Conservation (phyloP, 2,888 invertebrate genomes). For the Tiliacea citrago region DNA sequence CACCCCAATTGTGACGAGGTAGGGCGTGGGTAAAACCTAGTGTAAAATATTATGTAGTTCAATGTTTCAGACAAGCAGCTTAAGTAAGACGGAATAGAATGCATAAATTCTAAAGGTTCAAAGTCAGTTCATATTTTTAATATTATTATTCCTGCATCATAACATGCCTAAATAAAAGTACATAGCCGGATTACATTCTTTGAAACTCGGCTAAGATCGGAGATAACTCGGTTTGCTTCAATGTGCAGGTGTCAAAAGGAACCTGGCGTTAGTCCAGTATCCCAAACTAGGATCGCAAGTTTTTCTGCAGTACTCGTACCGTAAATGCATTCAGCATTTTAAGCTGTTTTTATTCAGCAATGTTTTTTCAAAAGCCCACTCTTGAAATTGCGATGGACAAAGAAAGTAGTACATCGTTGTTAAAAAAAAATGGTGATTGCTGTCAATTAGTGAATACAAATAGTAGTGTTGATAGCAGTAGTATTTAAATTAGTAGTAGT, state of each 20-base stretch:
- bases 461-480: too few relatives aligned
- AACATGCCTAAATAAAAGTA: background rate
- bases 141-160: background rate
- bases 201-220: constrained; percentile 27
- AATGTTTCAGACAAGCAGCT: constrained; percentile 4
- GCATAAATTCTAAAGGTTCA: background rate
- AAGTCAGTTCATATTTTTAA: background rate
- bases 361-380: background rate
- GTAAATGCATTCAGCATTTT: constrained; percentile 27
- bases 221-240: constrained; percentile 52
- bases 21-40: background rate
- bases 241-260: constrained; percentile 58
- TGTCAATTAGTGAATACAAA: too few relatives aligned
- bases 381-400: background rate
- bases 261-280: constrained; percentile 56
- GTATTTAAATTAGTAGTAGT: too few relatives aligned
- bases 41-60: background rate
- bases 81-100: background rate
- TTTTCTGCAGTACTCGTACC: constrained; percentile 30
- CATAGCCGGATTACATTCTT: background rate
- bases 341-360: constrained; percentile 13
- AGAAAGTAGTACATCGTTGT: too few relatives aligned
- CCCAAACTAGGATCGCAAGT: constrained; percentile 26
- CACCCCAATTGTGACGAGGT: too few relatives aligned
- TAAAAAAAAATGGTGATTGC: background rate